phyloP scores from a whole-genome alignment of 1,140 invertebrate species.

The Manduca sexta region DNA sequence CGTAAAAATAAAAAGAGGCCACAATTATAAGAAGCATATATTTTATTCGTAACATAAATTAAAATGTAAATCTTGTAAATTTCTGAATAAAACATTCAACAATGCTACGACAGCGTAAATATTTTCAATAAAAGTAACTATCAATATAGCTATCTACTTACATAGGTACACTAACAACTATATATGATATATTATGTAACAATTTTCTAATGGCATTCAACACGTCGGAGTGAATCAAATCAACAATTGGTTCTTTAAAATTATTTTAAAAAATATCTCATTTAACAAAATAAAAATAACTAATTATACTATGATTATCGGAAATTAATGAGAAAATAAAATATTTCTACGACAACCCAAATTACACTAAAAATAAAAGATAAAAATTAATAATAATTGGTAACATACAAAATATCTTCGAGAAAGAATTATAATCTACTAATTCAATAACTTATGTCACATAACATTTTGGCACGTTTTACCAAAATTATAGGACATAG shows the following conservation, averaged over 20 bases:
- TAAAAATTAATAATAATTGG: background rate
- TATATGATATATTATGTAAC: constrained; percentile 17
- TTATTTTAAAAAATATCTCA: constrained; percentile 10
- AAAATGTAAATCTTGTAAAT: constrained; percentile 68
- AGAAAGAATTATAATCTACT: constrained; percentile 1
- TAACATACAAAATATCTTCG: background rate
- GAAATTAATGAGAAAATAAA: background rate
- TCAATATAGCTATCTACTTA: constrained; percentile 29
- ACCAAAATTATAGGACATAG: constrained; percentile 27
- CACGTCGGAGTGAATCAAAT: constrained; percentile 18
- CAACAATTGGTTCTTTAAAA: constrained; percentile 17
- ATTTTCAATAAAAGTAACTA: constrained; percentile 30
- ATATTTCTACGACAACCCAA: background rate
- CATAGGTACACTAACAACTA: constrained; percentile 16
- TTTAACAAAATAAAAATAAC: background rate
- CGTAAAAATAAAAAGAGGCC: background rate
- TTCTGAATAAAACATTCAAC: constrained; percentile 62
- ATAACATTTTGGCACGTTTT: constrained; percentile 43
- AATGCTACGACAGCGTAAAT: constrained; percentile 38
- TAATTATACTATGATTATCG: background rate
- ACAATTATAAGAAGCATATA: constrained; percentile 40
- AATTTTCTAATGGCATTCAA: constrained; percentile 56
- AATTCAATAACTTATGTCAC: constrained; percentile 22
- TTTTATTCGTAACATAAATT: constrained; percentile 67
- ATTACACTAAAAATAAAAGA: background rate